A percentile compares a stretch with the other conserved stretches of the same genome.
Conservation (phyloP, 2,888 invertebrate species). For the Sylvicola cinctus region DNA sequence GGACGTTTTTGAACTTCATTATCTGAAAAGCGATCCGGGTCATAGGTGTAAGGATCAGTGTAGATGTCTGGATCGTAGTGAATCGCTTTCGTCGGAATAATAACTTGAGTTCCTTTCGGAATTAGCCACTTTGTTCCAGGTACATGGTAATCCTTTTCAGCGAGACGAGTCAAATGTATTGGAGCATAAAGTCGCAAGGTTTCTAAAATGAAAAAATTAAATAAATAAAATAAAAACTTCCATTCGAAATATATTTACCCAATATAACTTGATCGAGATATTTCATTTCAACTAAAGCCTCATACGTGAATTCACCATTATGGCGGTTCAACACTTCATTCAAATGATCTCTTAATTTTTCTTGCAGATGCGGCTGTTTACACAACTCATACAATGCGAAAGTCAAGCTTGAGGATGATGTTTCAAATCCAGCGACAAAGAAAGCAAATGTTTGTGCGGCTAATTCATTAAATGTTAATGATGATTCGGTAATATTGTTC, state of each 20-base stretch:
- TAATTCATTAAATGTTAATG: constrained; percentile 27
- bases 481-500: not conserved
- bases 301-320: constrained; percentile 29
- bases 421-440: constrained; percentile 39
- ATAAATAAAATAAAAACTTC: too few species aligned
- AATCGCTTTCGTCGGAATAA: constrained; percentile 32
- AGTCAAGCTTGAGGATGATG: constrained; percentile 33
- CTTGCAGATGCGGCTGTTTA: constrained; percentile 28
- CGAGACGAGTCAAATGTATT: constrained; percentile 28
- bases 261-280: constrained; percentile 35
- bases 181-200: constrained; percentile 34
- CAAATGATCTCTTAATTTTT: constrained; percentile 28
- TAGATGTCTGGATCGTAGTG: constrained; percentile 37
- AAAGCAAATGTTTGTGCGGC: constrained; percentile 35
- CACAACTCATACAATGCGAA: constrained; percentile 33
- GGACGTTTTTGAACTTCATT: constrained; percentile 32
- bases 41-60: constrained; percentile 36
- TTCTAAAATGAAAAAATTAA: too few species aligned
- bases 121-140: constrained; percentile 28
- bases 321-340: constrained; percentile 22
- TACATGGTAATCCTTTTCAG: constrained; percentile 28
- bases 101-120: constrained; percentile 28
- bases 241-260: too few species aligned
- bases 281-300: constrained; percentile 31
- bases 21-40: constrained; percentile 36